Evolutionary conservation across 2,888 invertebrate genomes (phyloP).

Genomic region (Calliopum simillimum): DNA sequence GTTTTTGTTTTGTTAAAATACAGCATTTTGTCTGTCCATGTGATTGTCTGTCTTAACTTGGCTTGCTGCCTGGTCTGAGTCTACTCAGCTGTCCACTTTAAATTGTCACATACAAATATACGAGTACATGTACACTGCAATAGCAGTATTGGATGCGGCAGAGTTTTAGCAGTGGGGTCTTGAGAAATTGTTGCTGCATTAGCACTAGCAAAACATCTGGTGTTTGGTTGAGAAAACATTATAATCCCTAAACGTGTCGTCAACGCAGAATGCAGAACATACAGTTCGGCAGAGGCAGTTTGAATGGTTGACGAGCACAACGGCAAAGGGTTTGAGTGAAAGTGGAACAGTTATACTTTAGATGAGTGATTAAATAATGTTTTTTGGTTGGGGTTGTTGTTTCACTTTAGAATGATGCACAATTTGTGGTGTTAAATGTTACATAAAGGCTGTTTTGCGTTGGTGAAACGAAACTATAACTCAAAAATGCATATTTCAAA

Average conservation of each 20-base stretch:
- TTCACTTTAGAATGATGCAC: too few relatives aligned
- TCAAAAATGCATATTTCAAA: too few relatives aligned
- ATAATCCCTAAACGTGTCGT: slow-evolving; percentile 24
- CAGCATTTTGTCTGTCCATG: background rate
- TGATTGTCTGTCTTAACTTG: background rate
- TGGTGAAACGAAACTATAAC: too few relatives aligned
- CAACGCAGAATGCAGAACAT: background rate
- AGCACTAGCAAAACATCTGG: slow-evolving; percentile 46
- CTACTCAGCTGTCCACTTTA: slow-evolving; percentile 20
- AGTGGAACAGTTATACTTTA: too few relatives aligned
- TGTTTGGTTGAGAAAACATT: slow-evolving; percentile 32
- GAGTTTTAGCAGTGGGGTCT: slow-evolving; percentile 8
- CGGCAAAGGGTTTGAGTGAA: too few relatives aligned
- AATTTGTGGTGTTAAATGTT: too few relatives aligned
- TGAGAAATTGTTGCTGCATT: slow-evolving; percentile 46
- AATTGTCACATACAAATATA: background rate
- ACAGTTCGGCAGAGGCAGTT: too few relatives aligned
- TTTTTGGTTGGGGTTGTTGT: too few relatives aligned
- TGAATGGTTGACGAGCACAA: too few relatives aligned
- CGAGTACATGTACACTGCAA: slow-evolving; percentile 9
- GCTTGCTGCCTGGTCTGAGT: slow-evolving; percentile 1
- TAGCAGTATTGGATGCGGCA: too few relatives aligned
- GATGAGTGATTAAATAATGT: too few relatives aligned
- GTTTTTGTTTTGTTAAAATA: background rate
- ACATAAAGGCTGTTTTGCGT: background rate